Conservation (phyloP, 1,140 invertebrate species). For the Armadillidium nasatum region DNA sequence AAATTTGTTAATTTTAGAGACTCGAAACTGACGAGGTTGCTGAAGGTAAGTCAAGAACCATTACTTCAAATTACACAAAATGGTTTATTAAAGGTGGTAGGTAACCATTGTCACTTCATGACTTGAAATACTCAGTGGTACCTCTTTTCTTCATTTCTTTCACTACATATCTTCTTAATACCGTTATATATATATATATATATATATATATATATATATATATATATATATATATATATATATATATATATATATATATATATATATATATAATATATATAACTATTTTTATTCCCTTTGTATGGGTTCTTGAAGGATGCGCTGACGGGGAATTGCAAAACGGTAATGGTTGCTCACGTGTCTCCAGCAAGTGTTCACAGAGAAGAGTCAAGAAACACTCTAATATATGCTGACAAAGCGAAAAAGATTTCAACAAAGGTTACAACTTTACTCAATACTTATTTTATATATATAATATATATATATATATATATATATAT, state of each 20-base stretch:
- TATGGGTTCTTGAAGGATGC: conserved; percentile 59
- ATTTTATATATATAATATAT: too few relatives aligned
- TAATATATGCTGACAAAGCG: conserved; percentile 88
- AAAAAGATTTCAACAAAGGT: conserved; percentile 70
- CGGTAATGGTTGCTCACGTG: conserved; percentile 96
- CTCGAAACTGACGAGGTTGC: conserved; percentile 73
- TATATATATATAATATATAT: conserved; percentile 14
- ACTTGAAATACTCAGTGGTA: too few relatives aligned
- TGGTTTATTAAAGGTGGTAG: too few relatives aligned
- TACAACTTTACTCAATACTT: too few relatives aligned
- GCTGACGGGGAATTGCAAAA: conserved; percentile 79
- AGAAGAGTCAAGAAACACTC: conserved; percentile 87
- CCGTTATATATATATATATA: conserved; percentile 10
- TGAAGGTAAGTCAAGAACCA: conserved; percentile 29
- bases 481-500: too few relatives aligned
- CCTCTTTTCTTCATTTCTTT: too few relatives aligned
- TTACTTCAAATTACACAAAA: neutral
- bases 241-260: conserved; percentile 7
- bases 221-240: neutral
- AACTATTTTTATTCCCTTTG: neutral
- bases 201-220: neutral
- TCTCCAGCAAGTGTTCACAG: conserved; percentile 69
- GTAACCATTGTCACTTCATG: too few relatives aligned
- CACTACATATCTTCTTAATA: too few relatives aligned
- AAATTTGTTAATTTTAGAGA: conserved; percentile 91